phyloP scores from a whole-genome alignment of 2,113 vertebrate genomes.

The Prietella phreatophila region DNA sequence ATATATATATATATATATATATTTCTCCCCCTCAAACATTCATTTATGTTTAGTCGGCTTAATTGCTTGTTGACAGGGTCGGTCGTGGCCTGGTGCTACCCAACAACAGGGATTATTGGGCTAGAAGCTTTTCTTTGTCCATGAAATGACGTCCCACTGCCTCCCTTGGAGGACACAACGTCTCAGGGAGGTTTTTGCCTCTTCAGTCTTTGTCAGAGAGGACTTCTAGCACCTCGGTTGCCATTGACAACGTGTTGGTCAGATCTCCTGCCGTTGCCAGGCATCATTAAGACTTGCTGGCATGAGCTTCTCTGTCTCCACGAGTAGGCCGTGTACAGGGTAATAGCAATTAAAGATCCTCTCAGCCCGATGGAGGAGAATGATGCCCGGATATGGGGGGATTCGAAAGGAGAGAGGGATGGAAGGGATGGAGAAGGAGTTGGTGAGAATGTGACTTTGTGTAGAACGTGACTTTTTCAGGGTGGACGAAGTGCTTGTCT shows the following conservation, averaged over 20 bases:
- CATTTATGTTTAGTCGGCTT: neutral
- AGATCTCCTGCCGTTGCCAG: conserved; percentile 56
- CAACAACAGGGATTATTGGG: conserved; percentile 20
- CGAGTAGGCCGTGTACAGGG: conserved; percentile 44
- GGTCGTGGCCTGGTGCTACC: conserved; percentile 29
- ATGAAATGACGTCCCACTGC: conserved; percentile 46
- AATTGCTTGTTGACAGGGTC: conserved; percentile 12
- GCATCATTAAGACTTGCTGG: conserved; percentile 58
- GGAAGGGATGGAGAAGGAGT: conserved; percentile 28
- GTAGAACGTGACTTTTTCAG: neutral
- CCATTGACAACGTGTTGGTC: conserved; percentile 58
- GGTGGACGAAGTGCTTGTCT: conserved; percentile 27
- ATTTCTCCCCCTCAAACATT: neutral
- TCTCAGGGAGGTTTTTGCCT: conserved; percentile 54
- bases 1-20: no score
- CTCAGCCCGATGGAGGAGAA: conserved; percentile 49
- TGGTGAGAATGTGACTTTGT: conserved; percentile 27
- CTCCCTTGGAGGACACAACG: conserved; percentile 36
- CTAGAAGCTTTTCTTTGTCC: conserved; percentile 58
- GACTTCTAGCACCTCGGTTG: conserved; percentile 56
- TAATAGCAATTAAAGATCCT: conserved; percentile 55
- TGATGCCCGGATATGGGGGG: conserved; percentile 35
- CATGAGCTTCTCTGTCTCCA: conserved; percentile 47
- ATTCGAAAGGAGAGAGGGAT: conserved; percentile 16
- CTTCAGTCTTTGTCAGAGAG: conserved; percentile 43